Percentiles rank a stretch among this genome's conserved stretches.
Conservation (phyloP, 2,888 invertebrate species). For the Oscheius sp. region DNA sequence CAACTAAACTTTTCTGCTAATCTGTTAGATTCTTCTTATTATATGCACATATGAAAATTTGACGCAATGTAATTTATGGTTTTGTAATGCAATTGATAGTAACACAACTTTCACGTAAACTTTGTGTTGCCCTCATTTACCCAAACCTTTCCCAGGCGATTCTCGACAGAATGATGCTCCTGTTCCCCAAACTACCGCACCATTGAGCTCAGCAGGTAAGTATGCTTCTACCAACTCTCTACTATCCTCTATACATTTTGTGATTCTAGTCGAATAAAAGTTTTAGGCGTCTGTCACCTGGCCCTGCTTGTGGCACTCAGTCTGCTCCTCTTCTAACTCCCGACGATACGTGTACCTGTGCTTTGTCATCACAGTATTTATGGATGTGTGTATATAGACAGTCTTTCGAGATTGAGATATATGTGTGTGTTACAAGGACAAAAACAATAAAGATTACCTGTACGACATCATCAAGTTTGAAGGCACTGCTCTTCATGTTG, state of each 20-base stretch:
- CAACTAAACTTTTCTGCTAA: no score
- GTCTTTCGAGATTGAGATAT: conserved; percentile 30
- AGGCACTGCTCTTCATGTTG: conserved; percentile 31
- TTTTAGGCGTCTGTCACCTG: conserved; percentile 22
- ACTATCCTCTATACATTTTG: background rate
- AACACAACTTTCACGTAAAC: no score
- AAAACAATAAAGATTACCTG: conserved; percentile 35
- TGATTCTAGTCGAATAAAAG: background rate
- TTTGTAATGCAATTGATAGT: no score
- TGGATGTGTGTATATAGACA: conserved; percentile 21
- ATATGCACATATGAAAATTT: no score
- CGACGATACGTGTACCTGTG: conserved; percentile 24
- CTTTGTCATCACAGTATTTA: conserved; percentile 30
- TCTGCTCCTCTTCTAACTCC: conserved; percentile 24
- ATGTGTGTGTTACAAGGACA: conserved; percentile 23
- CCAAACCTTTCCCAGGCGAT: conserved; percentile 20
- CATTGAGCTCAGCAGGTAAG: conserved; percentile 15
- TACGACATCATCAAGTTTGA: conserved; percentile 45
- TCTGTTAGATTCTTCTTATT: no score
- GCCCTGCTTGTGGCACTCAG: conserved; percentile 17
- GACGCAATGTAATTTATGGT: no score
- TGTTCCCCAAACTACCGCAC: conserved; percentile 8
- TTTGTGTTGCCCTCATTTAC: no score
- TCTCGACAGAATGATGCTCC: conserved; percentile 18
- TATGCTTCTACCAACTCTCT: background rate